Conservation (phyloP, 2,113 vertebrate genomes). For the Notothenia coriiceps region DNA sequence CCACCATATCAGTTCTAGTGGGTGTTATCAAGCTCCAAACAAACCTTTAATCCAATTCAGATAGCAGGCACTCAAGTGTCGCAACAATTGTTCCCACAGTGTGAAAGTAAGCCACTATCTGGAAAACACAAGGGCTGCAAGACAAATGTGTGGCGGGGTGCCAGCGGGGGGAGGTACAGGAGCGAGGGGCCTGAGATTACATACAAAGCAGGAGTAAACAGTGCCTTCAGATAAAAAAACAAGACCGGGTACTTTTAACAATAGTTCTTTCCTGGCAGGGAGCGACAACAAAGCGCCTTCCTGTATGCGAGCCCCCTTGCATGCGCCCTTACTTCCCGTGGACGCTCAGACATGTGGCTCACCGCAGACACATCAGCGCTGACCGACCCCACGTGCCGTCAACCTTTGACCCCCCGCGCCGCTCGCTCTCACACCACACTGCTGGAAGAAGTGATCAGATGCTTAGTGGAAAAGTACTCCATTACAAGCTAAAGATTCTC, state of each 20-base stretch:
- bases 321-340: conserved; percentile 84
- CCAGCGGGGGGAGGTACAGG: conserved; percentile 66
- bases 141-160: conserved; percentile 76
- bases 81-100: conserved; percentile 78
- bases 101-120: conserved; percentile 76
- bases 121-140: conserved; percentile 71
- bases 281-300: conserved; percentile 83
- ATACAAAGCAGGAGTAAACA: conserved; percentile 79
- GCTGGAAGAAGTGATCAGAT: neutral
- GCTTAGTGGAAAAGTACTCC: neutral
- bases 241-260: conserved; percentile 78
- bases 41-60: conserved; percentile 76
- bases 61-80: conserved; percentile 76
- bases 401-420: conserved; percentile 55
- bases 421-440: conserved; percentile 31
- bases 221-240: conserved; percentile 72
- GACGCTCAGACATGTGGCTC: conserved; percentile 78
- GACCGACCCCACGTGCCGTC: conserved; percentile 11
- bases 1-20: conserved; percentile 63
- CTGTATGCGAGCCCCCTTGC: conserved; percentile 77
- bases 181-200: conserved; percentile 70
- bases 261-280: conserved; percentile 83
- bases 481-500: too few species aligned
- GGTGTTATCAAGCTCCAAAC: conserved; percentile 66
- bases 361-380: conserved; percentile 44